Conservation (phyloP, 2,888 invertebrate genomes). For the Venustoraphidia nigricollis region DNA sequence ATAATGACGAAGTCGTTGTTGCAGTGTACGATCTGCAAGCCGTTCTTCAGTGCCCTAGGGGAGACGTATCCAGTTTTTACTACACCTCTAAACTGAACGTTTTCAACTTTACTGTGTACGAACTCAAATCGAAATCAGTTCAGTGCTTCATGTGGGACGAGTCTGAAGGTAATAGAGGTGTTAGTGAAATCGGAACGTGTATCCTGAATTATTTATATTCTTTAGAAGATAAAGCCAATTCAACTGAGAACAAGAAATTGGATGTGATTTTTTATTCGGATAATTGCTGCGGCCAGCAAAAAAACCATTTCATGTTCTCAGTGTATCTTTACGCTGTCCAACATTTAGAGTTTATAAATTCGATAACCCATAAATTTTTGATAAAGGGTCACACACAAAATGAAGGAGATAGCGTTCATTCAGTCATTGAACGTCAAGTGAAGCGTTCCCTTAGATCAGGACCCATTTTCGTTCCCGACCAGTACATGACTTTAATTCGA, state of each 20-base stretch:
- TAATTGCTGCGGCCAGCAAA: constrained; percentile 18
- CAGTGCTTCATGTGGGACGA: constrained; percentile 1
- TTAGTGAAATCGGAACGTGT: constrained; percentile 1
- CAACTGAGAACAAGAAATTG: not conserved
- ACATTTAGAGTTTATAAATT: not conserved
- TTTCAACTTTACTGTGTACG: constrained; percentile 14
- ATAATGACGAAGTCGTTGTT: no score
- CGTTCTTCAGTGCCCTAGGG: constrained; percentile 18
- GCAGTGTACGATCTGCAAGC: constrained; percentile 18
- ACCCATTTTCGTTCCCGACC: no score
- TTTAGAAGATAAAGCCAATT: not conserved
- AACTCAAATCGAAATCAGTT: not conserved
- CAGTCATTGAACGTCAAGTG: no score
- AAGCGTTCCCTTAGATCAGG: no score
- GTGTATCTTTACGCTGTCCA: not conserved
- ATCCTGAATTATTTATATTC: not conserved
- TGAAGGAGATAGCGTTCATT: constrained; percentile 15
- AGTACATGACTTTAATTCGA: no score
- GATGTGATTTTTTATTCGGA: no score
- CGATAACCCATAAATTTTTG: constrained; percentile 10
- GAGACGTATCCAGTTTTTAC: constrained; percentile 15
- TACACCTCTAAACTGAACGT: no score
- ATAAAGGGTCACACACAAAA: constrained; percentile 18
- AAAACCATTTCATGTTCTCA: constrained; percentile 14
- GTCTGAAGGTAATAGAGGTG: not conserved